Evolutionary conservation across 2,888 invertebrate genomes (phyloP).

Genomic region (Habroteleia sp.): DNA sequence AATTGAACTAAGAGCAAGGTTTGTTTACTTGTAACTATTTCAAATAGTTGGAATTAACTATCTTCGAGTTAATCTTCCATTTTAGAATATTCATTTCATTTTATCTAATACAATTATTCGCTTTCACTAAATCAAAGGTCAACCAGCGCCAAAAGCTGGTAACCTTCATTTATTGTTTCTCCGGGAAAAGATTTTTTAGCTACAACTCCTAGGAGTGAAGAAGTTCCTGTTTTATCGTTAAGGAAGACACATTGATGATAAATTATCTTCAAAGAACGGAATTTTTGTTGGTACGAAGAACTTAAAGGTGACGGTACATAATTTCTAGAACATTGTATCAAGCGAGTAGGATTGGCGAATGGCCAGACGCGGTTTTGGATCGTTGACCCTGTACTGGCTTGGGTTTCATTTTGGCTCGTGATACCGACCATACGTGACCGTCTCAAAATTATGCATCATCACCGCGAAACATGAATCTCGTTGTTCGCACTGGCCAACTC

Average conservation of each 20-base stretch:
- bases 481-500: conserved; percentile 30
- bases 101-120: too few relatives aligned
- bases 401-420: conserved; percentile 42
- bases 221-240: conserved; percentile 49
- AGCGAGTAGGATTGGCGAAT: conserved; percentile 70
- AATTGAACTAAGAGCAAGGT: too few relatives aligned
- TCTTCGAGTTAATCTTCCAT: too few relatives aligned
- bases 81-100: too few relatives aligned
- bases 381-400: conserved; percentile 69
- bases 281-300: conserved; percentile 55
- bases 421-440: conserved; percentile 55
- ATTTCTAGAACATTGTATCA: conserved; percentile 69
- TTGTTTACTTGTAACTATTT: too few relatives aligned
- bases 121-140: too few relatives aligned
- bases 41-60: too few relatives aligned
- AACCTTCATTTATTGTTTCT: too few relatives aligned
- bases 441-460: conserved; percentile 61
- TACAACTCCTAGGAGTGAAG: conserved; percentile 42
- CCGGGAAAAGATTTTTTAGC: conserved; percentile 38
- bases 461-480: conserved; percentile 57
- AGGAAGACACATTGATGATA: conserved; percentile 44
- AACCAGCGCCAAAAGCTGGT: too few relatives aligned
- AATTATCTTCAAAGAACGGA: conserved; percentile 32
- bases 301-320: conserved; percentile 71
- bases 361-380: conserved; percentile 70